These are phyloP conservation scores for Gymnocephalus cernua DNA, from an alignment of 2,113 vertebrate species.

Conservation along the genomic window DNA sequence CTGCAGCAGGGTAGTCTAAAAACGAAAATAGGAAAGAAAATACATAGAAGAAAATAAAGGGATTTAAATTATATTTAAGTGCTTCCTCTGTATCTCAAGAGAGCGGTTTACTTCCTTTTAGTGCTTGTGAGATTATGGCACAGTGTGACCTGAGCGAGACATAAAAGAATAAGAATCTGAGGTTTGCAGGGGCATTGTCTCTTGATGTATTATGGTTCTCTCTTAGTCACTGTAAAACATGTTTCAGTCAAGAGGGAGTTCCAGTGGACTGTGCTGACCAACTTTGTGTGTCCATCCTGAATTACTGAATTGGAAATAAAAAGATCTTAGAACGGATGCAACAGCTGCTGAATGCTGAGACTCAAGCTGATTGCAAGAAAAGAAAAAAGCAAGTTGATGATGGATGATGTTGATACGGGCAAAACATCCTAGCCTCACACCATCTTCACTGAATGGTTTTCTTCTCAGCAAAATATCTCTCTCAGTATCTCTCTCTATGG, in stretches of 20 bases:
- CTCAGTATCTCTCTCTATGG: slow-evolving; percentile 36
- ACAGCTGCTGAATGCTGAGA: slow-evolving; percentile 20
- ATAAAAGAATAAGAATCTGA: slow-evolving; percentile 61
- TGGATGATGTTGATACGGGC: slow-evolving; percentile 55
- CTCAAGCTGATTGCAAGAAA: neutral
- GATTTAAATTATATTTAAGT: slow-evolving; percentile 41
- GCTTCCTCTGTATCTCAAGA: slow-evolving; percentile 43
- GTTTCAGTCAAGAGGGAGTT: slow-evolving; percentile 26
- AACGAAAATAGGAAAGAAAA: slow-evolving; percentile 10
- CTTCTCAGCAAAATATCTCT: slow-evolving; percentile 19
- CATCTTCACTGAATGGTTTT: slow-evolving; percentile 24
- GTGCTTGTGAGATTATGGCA: slow-evolving; percentile 52
- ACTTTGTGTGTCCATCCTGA: slow-evolving; percentile 8
- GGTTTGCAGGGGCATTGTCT: slow-evolving; percentile 47
- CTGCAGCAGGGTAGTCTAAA: neutral
- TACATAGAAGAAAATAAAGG: slow-evolving; percentile 17
- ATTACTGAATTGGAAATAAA: slow-evolving; percentile 17
- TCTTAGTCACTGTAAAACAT: slow-evolving; percentile 29
- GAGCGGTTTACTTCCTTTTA: slow-evolving; percentile 48
- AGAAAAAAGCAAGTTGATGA: slow-evolving; percentile 33
- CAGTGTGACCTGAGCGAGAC: slow-evolving; percentile 43
- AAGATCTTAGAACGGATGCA: neutral
- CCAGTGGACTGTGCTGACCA: slow-evolving; percentile 4
- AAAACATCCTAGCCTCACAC: slow-evolving; percentile 44
- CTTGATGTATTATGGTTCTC: slow-evolving; percentile 46